Evolutionary conservation across 2,888 invertebrate species (phyloP), one percentile per base, ranked within the genome.

Genomic region (Meandrusa payeni): DNA sequence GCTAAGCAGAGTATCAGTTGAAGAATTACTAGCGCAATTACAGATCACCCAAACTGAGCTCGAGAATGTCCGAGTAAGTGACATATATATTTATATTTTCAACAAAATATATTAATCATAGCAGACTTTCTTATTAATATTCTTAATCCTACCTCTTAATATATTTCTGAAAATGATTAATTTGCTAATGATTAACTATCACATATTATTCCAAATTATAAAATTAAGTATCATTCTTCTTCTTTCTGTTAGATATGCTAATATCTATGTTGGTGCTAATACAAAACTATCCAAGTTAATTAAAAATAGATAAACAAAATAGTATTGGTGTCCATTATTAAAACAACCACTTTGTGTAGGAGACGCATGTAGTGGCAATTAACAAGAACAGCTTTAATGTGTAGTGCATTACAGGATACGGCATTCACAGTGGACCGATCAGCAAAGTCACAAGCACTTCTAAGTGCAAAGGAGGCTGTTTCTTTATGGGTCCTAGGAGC

Each of bases 401-500:
- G 71, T 83, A 87, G 83, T 89, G 89, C 89, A 85, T 91, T 90
- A 63, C 90, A 93, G 93, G 93, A 92, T 83, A 86, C 91, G 86
- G 90, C 91, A 86, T 92, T 91, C 90, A 90, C 91, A 86, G 89
- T 80, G 86, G 90, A 90, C 86, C 85, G 81, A 77, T 86, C 90
- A 76, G 86, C 90, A 90, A 92, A 90, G 89, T 91, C 91, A 88
- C 92, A 93, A 91, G 93, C 92, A 90, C 93, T 95, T 90, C 93
- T 95, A 90, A 95, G 94, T 90, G 94, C 95, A 90, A 94, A 94
- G 93, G 95, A 95, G 93, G 95, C 95, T 90, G 94, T 95, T 91
- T 94, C 95, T 89, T 93, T 95, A 88, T 95, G 95, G 95, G 94
- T 95, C 89, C 94, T 95, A 91, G 95, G 95, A 91, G 94, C 94